phyloP scores from a whole-genome alignment of 2,797 vertebrate species.

The Caiman crocodilus region DNA sequence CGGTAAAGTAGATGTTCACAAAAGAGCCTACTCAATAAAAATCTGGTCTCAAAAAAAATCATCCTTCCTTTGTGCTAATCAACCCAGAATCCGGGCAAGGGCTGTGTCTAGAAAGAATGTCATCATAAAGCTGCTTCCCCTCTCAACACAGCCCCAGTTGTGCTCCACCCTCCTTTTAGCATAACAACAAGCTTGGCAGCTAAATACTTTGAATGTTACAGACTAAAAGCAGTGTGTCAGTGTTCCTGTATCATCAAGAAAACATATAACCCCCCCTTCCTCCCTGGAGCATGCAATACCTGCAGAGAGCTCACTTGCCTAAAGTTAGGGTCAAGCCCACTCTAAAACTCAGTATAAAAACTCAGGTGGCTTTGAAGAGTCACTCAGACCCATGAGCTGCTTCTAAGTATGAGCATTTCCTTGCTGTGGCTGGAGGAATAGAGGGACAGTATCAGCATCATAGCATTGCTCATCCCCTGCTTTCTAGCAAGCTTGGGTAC shows the following conservation, averaged over 20 bases:
- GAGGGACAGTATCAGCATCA: neutral
- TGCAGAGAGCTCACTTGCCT: neutral
- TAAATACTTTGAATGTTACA: accelerated
- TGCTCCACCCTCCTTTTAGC: neutral
- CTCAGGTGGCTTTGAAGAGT: neutral
- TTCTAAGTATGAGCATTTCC: neutral
- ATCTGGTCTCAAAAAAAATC: neutral
- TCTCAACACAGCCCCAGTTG: neutral
- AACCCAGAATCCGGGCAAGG: neutral
- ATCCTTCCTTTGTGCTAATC: neutral
- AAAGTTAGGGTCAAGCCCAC: neutral
- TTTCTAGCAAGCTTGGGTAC: neutral
- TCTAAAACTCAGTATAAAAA: neutral
- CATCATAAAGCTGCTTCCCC: neutral
- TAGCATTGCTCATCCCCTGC: neutral
- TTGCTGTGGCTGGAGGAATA: neutral
- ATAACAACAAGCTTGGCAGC: neutral
- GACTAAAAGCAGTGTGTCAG: neutral
- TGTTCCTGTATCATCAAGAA: neutral
- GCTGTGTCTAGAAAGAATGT: neutral
- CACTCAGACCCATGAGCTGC: neutral
- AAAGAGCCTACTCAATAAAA: neutral
- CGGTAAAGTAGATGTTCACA: accelerated
- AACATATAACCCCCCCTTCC: neutral
- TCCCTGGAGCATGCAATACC: neutral